Evolutionary conservation across 2,888 invertebrate genomes (phyloP).

Genomic region (Mechanitis messenoides): DNA sequence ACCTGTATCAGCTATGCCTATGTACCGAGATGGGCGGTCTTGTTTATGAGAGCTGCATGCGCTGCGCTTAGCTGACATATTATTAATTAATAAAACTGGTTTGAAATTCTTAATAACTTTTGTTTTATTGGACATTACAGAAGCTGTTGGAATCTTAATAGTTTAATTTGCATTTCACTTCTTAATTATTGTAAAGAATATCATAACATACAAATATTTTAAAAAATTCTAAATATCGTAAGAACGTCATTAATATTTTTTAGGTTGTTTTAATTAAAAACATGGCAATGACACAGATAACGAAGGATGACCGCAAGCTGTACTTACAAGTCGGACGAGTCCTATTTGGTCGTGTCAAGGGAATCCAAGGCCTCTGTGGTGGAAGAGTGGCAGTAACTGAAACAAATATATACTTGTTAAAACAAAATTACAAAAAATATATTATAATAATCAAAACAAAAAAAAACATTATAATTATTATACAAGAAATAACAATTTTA

Average conservation of each 20-base stretch:
- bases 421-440: no score
- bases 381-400: slow-evolving; percentile 92
- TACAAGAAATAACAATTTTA: no score
- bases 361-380: slow-evolving; percentile 97
- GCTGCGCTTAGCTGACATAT: slow-evolving; percentile 64
- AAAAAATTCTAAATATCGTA: neutral
- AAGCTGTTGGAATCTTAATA: slow-evolving; percentile 15
- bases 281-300: slow-evolving; percentile 32
- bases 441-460: no score
- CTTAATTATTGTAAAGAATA: neutral
- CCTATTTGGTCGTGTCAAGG: slow-evolving; percentile 91
- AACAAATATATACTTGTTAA: slow-evolving; percentile 67
- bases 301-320: slow-evolving; percentile 24
- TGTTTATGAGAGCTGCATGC: slow-evolving; percentile 60
- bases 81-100: slow-evolving; percentile 41
- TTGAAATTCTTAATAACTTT: slow-evolving; percentile 27
- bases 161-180: slow-evolving; percentile 15
- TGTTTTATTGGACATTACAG: slow-evolving; percentile 21
- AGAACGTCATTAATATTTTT: neutral
- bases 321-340: slow-evolving; percentile 93
- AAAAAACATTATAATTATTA: no score
- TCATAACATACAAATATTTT: no score
- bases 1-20: slow-evolving; percentile 16
- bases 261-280: slow-evolving; percentile 16
- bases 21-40: slow-evolving; percentile 47